Evolutionary conservation across 2,888 invertebrate genomes (phyloP).

Genomic region (Sipha maydis): DNA sequence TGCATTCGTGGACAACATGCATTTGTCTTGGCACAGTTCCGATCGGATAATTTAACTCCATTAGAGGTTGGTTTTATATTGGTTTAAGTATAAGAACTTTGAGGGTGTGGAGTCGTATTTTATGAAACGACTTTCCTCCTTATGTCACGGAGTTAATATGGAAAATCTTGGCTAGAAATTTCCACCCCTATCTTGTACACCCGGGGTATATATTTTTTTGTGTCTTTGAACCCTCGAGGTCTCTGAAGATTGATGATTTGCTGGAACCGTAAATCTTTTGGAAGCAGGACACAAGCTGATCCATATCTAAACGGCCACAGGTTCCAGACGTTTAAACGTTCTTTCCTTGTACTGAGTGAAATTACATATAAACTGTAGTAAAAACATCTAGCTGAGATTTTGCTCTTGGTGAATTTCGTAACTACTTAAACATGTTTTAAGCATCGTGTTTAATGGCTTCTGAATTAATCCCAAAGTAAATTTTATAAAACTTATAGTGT

Average conservation of each 20-base stretch:
- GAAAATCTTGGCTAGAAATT: slow-evolving; percentile 14
- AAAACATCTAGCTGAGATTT: not conserved
- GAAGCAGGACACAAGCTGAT: slow-evolving; percentile 36
- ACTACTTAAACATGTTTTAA: not conserved
- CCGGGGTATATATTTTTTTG: slow-evolving; percentile 21
- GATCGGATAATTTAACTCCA: not conserved
- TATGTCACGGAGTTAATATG: slow-evolving; percentile 30
- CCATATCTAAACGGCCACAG: slow-evolving; percentile 41
- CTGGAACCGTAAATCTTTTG: slow-evolving; percentile 45
- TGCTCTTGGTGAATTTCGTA: not conserved
- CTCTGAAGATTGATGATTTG: slow-evolving; percentile 44
- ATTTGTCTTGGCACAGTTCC: slow-evolving; percentile 19
- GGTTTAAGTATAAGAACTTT: not conserved
- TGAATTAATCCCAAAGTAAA: not conserved
- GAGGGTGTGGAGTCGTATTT: slow-evolving; percentile 13
- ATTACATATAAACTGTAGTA: not conserved
- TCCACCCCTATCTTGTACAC: not conserved
- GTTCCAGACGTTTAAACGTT: slow-evolving; percentile 17
- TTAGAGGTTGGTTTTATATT: not conserved
- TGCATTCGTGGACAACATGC: not conserved
- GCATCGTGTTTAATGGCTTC: not conserved
- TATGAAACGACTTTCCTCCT: slow-evolving; percentile 8
- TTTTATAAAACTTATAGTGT: not conserved
- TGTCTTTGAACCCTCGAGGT: not conserved
- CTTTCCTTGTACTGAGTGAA: not conserved